phyloP scores from a whole-genome alignment of 1,140 invertebrate species.

The Catajapyx aquilonaris region DNA sequence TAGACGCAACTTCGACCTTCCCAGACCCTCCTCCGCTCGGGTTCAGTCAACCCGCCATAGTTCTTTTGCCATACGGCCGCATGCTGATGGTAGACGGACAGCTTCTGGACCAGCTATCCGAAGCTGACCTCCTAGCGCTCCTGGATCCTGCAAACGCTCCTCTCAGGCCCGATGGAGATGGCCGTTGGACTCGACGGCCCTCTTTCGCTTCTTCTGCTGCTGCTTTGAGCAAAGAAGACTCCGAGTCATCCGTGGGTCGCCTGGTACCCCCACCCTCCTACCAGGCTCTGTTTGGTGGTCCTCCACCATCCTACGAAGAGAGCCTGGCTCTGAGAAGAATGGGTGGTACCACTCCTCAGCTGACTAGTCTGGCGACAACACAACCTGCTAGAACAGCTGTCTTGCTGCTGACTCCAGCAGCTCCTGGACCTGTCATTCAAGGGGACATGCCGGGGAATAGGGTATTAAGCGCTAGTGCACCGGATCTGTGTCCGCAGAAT shows the following conservation, averaged over 20 bases:
- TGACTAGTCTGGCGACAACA: too few relatives aligned
- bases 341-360: too few relatives aligned
- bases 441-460: too few relatives aligned
- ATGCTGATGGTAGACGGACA: constrained; percentile 32
- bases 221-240: background rate
- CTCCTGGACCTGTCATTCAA: too few relatives aligned
- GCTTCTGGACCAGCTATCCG: constrained; percentile 23
- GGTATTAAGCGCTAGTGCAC: too few relatives aligned
- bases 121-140: background rate
- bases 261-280: background rate
- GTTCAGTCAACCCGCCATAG: constrained; percentile 27
- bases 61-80: constrained; percentile 30
- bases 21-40: constrained; percentile 6
- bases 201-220: too few relatives aligned
- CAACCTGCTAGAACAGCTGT: too few relatives aligned
- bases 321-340: too few relatives aligned
- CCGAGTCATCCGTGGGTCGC: background rate
- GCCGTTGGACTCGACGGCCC: too few relatives aligned
- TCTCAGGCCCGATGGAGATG: too few relatives aligned
- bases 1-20: background rate
- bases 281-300: background rate
- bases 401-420: too few relatives aligned
- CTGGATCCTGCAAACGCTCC: background rate
- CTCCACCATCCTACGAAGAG: background rate
- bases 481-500: too few relatives aligned